Conservation (phyloP, 2,797 vertebrate species). For the Pelodytes ibericus region DNA sequence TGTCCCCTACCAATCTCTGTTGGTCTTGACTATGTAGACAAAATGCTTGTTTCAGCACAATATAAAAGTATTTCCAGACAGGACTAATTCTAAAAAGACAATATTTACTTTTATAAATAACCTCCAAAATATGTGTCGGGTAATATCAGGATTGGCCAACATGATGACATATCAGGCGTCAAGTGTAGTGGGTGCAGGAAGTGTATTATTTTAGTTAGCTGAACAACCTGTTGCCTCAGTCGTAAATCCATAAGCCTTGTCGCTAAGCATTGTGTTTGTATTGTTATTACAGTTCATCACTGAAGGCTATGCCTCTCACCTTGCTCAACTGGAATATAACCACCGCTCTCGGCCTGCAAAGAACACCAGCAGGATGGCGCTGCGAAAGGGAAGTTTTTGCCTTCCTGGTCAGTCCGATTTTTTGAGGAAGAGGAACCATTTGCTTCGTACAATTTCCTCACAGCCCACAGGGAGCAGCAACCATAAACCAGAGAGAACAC, state of each 20-base stretch:
- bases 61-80: no score
- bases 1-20: no score
- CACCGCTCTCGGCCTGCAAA: conserved; percentile 90
- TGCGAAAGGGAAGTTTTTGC: conserved; percentile 94
- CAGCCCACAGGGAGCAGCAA: conserved; percentile 71
- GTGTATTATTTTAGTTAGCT: background rate
- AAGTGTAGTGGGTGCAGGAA: no score
- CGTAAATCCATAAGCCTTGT: background rate
- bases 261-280: background rate
- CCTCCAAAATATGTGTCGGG: no score
- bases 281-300: conserved; percentile 73
- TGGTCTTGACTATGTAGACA: no score
- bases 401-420: conserved; percentile 87
- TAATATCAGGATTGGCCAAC: no score
- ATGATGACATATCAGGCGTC: no score
- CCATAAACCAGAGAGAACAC: conserved; percentile 82
- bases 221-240: background rate
- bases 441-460: conserved; percentile 91
- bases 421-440: conserved; percentile 92
- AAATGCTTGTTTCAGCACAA: no score
- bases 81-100: no score
- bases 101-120: no score
- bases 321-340: conserved; percentile 92
- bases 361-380: conserved; percentile 86
- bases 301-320: conserved; percentile 87